Percentiles rank a stretch among this genome's conserved stretches.
Conservation (phyloP, 1,140 invertebrate species). For the Homarus americanus region DNA sequence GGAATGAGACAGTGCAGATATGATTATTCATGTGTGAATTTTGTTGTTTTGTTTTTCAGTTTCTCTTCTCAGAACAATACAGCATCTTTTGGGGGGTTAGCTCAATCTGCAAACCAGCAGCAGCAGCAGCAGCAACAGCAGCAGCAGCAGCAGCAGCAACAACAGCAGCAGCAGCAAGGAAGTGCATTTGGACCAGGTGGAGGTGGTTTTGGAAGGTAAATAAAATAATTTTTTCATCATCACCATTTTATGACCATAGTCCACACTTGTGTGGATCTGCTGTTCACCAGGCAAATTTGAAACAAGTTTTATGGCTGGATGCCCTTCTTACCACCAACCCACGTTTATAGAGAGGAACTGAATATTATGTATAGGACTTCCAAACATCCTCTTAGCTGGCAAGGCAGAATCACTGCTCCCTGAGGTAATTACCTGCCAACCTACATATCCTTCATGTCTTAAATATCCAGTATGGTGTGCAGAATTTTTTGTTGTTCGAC, state of each 20-base stretch:
- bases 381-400: not conserved
- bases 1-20: too few species aligned
- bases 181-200: conserved; percentile 1
- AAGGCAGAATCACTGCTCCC: not conserved
- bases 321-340: too few species aligned
- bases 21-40: not conserved
- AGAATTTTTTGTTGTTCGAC: too few species aligned
- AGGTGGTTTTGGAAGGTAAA: not conserved
- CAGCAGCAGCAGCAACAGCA: conserved; percentile 16
- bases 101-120: conserved; percentile 11
- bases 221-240: not conserved
- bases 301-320: too few species aligned
- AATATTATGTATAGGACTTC: not conserved
- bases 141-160: conserved; percentile 7
- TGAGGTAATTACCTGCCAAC: too few species aligned
- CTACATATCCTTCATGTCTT: too few species aligned
- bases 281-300: too few species aligned
- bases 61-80: not conserved
- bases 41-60: not conserved
- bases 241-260: not conserved
- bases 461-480: too few species aligned
- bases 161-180: not conserved
- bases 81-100: conserved; percentile 13
- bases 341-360: not conserved
- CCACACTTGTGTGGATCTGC: not conserved